Percentiles rank a stretch among this genome's conserved stretches.
phyloP scores from a whole-genome alignment of 1,140 invertebrate genomes.

The Drosophila hydei region DNA sequence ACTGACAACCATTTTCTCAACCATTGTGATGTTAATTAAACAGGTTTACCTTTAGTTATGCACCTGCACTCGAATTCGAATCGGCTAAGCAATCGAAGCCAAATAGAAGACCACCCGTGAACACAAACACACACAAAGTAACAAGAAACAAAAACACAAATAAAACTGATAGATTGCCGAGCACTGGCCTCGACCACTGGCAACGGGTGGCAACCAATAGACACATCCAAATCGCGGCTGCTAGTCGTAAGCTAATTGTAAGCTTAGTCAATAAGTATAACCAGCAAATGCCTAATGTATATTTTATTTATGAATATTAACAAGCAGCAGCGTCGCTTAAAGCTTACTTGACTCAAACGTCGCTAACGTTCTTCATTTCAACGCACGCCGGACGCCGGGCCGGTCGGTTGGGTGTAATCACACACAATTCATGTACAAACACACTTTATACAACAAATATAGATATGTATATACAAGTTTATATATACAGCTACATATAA shows the following conservation, averaged over 20 bases:
- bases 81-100: constrained; percentile 53
- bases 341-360: constrained; percentile 45
- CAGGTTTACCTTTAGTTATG: constrained; percentile 65
- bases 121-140: constrained; percentile 28
- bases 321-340: constrained; percentile 41
- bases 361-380: constrained; percentile 21
- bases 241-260: constrained; percentile 40
- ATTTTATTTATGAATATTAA: constrained; percentile 51
- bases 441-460: constrained; percentile 36
- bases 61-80: constrained; percentile 56
- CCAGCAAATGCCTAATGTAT: constrained; percentile 47
- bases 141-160: constrained; percentile 19
- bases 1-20: constrained; percentile 19
- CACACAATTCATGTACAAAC: constrained; percentile 52
- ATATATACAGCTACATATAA: constrained; percentile 46
- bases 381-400: no score
- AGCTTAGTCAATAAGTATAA: constrained; percentile 38
- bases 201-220: constrained; percentile 1
- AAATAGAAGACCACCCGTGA: constrained; percentile 37
- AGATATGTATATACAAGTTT: constrained; percentile 37
- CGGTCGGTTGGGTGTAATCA: constrained; percentile 17
- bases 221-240: constrained; percentile 5
- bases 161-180: no score
- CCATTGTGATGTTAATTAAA: constrained; percentile 68
- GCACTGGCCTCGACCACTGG: neutral